Percentiles rank a stretch among this genome's conserved stretches.
These are phyloP conservation scores for Hippasteria phrygiana DNA, from an alignment of 53 echinoderm and acorn worm species.

Conservation along the genomic window DNA sequence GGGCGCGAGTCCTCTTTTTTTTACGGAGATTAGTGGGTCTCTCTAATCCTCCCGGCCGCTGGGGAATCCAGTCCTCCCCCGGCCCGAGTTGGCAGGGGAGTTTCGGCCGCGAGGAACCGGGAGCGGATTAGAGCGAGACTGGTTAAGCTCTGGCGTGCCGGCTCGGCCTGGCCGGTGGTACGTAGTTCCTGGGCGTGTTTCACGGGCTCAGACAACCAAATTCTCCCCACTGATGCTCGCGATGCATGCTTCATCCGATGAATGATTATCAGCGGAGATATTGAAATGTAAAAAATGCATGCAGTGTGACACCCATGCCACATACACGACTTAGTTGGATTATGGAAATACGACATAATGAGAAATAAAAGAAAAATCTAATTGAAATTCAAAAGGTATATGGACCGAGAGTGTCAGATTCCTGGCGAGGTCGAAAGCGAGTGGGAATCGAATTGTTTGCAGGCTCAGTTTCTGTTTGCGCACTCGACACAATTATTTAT, in stretches of 20 bases:
- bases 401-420: neutral
- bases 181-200: neutral
- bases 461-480: too few relatives aligned
- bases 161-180: neutral
- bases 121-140: conserved; percentile 26
- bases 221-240: neutral
- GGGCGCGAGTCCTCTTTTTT: neutral
- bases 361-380: neutral
- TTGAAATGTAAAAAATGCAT: neutral
- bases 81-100: conserved; percentile 22
- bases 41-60: conserved; percentile 6
- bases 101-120: conserved; percentile 35
- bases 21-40: conserved; percentile 9
- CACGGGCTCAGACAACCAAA: neutral
- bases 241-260: neutral
- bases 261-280: neutral
- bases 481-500: too few relatives aligned
- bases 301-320: neutral
- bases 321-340: neutral
- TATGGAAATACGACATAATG: neutral
- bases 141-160: conserved; percentile 39
- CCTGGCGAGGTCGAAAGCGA: neutral
- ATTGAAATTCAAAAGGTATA: neutral
- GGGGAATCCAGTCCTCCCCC: conserved; percentile 30
- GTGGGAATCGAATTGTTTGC: neutral